Evolutionary conservation across 2,797 vertebrate species (phyloP), one percentile per base, ranked within the genome.

Genomic region (Coregonus suidteri): DNA sequence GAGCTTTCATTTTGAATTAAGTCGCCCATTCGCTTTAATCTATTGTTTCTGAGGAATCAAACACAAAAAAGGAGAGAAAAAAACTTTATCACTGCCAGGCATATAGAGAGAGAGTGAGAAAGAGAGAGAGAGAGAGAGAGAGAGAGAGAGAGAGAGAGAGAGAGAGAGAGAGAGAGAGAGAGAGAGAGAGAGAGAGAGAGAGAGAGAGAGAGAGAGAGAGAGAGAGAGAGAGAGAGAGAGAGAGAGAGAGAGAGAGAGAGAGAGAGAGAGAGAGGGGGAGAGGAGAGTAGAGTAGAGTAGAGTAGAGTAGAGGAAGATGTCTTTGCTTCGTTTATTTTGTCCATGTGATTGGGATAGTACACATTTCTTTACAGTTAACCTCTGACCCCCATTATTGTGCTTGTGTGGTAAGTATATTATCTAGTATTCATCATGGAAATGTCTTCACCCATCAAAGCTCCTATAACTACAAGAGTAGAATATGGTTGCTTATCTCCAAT

Each of bases 21-120:
- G 85, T 90, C 87, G 77, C 87, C 81, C 73, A 84, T 68, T 87
- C 78, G 81, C 92, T 93, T 94, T 91, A 91, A 93, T 93, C 90
- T 92, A 91, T 87, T 92, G 88, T 90, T 91, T 92, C 86, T 89
- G 81, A 86, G 83, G 81, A 92, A 92, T 91, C 88, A 88, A 88
- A 92, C 83, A 83, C 75, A 82, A 88, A 83, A 84, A 83, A 77
- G 54, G 11, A 6, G 69, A 41, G 16, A 37, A 73, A 47, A 65
- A 62, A 31, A 64, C 53, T 0, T 73, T 30, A 70, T 25, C 71
- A 30, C 25, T 72, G 51, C 51, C 51, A 59, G 72, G 16, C 16
- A 59, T 18, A n/a, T 1, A 15, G n/a, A 15, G 20, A 35, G 34
- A 9, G 18, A 4, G 35, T 3, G 34, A 34, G n/a, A 37, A 31